phyloP scores from a whole-genome alignment of 2,113 vertebrate genomes.

The Symphodus melops region DNA sequence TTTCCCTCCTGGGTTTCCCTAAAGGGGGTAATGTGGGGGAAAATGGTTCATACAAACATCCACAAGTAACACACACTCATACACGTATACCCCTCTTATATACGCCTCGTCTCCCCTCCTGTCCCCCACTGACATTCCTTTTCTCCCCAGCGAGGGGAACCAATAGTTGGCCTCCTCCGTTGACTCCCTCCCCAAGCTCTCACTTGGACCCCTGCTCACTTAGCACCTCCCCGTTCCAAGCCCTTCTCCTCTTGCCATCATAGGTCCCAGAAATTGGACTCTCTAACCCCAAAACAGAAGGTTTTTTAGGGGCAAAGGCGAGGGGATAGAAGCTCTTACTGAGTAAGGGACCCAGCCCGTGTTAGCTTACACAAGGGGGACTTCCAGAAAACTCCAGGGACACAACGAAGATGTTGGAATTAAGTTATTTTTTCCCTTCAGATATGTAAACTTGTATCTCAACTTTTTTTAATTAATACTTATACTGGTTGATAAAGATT shows the following conservation, averaged over 20 bases:
- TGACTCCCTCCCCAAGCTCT: constrained; percentile 61
- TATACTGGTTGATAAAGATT: background rate
- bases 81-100: constrained; percentile 33
- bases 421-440: constrained; percentile 42
- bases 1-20: constrained; percentile 68
- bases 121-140: constrained; percentile 65
- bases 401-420: constrained; percentile 40
- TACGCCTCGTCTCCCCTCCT: constrained; percentile 31
- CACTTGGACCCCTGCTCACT: constrained; percentile 58
- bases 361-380: constrained; percentile 74
- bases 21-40: constrained; percentile 64
- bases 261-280: constrained; percentile 65
- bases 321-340: constrained; percentile 54
- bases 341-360: constrained; percentile 51
- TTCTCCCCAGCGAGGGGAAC: constrained; percentile 62
- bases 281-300: constrained; percentile 64
- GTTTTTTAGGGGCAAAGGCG: constrained; percentile 70
- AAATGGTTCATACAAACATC: constrained; percentile 39
- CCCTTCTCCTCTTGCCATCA: constrained; percentile 46
- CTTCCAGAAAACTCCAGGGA: constrained; percentile 66
- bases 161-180: constrained; percentile 56
- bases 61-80: constrained; percentile 48
- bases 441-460: constrained; percentile 37
- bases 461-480: constrained; percentile 20
- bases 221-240: constrained; percentile 54